Base-by-base conservation (phyloP, 2,797 vertebrate genomes). In the Gymnothorax reevesii region DNA sequence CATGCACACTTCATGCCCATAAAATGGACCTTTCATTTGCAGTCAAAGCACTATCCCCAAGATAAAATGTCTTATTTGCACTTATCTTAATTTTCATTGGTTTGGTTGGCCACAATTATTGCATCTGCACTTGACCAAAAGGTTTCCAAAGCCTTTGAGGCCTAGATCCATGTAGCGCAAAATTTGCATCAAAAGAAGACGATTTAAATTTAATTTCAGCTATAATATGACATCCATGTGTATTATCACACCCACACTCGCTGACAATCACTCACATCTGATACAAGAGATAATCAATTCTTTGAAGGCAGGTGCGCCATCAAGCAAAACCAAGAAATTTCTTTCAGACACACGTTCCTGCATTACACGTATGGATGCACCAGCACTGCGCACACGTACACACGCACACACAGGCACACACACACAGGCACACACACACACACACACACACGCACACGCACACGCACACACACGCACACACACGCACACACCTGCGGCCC, bases 401-500 rank as follows among this genome's bases (percentile, higher is more conserved):
- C 57, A 52, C 57, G 22, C 83, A 62, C 59, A 62, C n/a, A n/a
- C n/a, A n/a, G n/a, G n/a, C n/a, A n/a, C n/a, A n/a, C n/a, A n/a
- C n/a, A n/a, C n/a, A n/a, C n/a, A n/a, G n/a, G n/a, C n/a, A 79
- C 22, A 77, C 25, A 52, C 79, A 73, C 52, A 42, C 52, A 55
- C 77, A 33, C 79, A 69, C 77, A 9, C 22, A 17, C 77, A 42
- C 25, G 8, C 71, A 88, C 60, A 86, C n/a, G 83, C 84, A 79
- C 62, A 85, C 42, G 84, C 54, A 86, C 64, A 71, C 79, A 73
- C 84, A 42, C 85, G 64, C 60, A 73, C n/a, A 12, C 59, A 59
- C 77, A 4, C 83, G 20, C 52, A 49, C 85, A 83, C 95, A 98
- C 97, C 97, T 94, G 94, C 87, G 89, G 86, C 96, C 13, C 94